Conservation (phyloP, 2,888 invertebrate genomes). For the Chrysopilus asiliformis region DNA sequence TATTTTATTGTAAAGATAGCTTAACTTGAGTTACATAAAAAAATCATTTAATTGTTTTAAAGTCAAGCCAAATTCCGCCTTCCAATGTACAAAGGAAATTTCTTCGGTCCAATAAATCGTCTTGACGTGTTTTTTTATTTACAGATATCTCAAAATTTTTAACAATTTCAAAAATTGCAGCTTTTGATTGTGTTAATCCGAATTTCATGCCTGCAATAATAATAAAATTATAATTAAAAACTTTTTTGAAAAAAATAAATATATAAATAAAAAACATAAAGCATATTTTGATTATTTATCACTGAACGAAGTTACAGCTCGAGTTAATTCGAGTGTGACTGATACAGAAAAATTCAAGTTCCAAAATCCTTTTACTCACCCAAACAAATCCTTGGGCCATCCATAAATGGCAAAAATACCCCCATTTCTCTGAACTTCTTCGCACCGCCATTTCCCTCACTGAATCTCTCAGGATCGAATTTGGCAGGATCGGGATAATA, state of each 20-base stretch:
- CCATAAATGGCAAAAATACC: slow-evolving; percentile 32
- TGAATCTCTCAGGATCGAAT: slow-evolving; percentile 41
- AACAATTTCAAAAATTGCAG: slow-evolving; percentile 26
- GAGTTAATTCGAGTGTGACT: no score
- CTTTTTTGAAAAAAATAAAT: no score
- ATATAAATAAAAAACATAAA: no score
- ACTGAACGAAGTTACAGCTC: no score
- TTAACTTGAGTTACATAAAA: no score
- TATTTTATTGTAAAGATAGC: no score
- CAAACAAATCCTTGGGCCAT: slow-evolving; percentile 33
- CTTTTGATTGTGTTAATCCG: slow-evolving; percentile 28
- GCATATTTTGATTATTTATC: no score
- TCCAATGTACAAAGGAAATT: no score
- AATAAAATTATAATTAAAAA: no score
- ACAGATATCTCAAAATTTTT: slow-evolving; percentile 26
- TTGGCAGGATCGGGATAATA: slow-evolving; percentile 38
- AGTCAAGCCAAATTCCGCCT: no score
- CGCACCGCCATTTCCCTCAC: slow-evolving; percentile 23
- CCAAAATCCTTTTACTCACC: slow-evolving; percentile 24
- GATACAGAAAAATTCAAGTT: no score
- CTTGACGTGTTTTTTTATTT: slow-evolving; percentile 26
- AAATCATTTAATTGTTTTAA: no score
- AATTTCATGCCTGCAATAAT: slow-evolving; percentile 35
- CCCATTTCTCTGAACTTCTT: slow-evolving; percentile 21
- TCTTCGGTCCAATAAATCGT: slow-evolving; percentile 24